Percentiles rank a stretch among this genome's conserved stretches.
Evolutionary conservation across 2,888 invertebrate species (phyloP).

Genomic region (Auanema sp.): DNA sequence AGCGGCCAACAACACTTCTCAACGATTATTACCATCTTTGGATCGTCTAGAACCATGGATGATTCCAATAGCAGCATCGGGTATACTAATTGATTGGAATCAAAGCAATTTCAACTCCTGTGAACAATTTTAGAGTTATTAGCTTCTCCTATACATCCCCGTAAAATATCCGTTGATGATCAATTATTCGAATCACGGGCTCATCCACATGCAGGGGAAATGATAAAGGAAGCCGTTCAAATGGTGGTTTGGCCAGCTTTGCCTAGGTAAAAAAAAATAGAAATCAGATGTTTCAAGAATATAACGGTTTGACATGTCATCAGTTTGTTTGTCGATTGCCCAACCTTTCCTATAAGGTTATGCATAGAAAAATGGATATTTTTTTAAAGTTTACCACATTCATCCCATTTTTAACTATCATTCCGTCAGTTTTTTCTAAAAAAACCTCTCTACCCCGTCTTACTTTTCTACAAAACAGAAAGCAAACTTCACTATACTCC

Average conservation of each 20-base stretch:
- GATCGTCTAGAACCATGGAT: slow-evolving; percentile 55
- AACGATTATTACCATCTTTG: slow-evolving; percentile 36
- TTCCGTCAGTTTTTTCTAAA: too few species aligned
- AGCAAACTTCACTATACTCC: too few species aligned
- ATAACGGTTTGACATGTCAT: too few species aligned
- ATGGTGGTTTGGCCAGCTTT: slow-evolving; percentile 53
- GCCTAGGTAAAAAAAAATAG: slow-evolving; percentile 33
- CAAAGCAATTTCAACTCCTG: neutral
- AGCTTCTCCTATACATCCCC: slow-evolving; percentile 47
- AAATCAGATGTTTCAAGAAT: neutral
- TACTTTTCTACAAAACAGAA: too few species aligned
- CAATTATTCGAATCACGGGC: slow-evolving; percentile 37
- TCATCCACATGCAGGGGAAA: slow-evolving; percentile 39
- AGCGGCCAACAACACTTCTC: slow-evolving; percentile 23
- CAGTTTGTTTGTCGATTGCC: too few species aligned
- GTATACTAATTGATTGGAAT: slow-evolving; percentile 4
- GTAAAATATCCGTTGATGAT: slow-evolving; percentile 35
- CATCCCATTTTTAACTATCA: too few species aligned
- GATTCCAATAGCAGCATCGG: slow-evolving; percentile 46
- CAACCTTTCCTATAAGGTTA: too few species aligned
- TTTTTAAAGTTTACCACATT: too few species aligned
- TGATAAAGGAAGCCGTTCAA: slow-evolving; percentile 47
- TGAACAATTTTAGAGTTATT: slow-evolving; percentile 29
- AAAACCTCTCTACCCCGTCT: too few species aligned
- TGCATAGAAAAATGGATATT: too few species aligned